Evolutionary conservation across 2,888 invertebrate species (phyloP).

Genomic region (Ophion ellenae): DNA sequence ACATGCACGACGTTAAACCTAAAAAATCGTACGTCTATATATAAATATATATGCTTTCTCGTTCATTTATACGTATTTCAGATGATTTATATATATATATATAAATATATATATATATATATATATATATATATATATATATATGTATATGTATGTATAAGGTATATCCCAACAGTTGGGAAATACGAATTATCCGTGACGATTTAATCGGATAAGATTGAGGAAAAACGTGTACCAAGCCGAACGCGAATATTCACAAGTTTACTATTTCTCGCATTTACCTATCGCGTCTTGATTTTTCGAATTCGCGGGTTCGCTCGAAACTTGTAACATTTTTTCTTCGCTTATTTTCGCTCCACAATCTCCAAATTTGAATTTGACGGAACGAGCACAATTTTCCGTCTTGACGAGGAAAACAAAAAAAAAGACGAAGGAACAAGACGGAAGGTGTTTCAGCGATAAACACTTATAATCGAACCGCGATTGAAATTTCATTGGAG

Average conservation of each 20-base stretch:
- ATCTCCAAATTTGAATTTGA: not conserved
- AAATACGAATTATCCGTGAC: slow-evolving; percentile 31
- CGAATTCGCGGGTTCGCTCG: slow-evolving; percentile 20
- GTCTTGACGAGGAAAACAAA: not conserved
- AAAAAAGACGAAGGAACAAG: not conserved
- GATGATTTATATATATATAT: slow-evolving; percentile 23
- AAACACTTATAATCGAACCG: slow-evolving; percentile 18
- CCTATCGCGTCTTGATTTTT: slow-evolving; percentile 25
- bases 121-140: slow-evolving; percentile 37
- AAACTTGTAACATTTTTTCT: slow-evolving; percentile 27
- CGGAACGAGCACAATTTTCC: not conserved
- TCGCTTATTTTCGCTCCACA: not conserved
- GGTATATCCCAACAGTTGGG: slow-evolving; percentile 16
- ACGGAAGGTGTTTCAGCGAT: not conserved
- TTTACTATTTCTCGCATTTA: slow-evolving; percentile 15
- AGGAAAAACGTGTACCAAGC: slow-evolving; percentile 41
- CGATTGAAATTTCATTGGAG: slow-evolving; percentile 45
- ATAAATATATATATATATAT: slow-evolving; percentile 45
- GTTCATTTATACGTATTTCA: slow-evolving; percentile 48
- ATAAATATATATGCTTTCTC: slow-evolving; percentile 64
- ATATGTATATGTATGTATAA: slow-evolving; percentile 44
- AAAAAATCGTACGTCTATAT: slow-evolving; percentile 58
- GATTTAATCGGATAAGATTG: slow-evolving; percentile 44
- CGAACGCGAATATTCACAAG: slow-evolving; percentile 17
- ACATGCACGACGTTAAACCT: slow-evolving; percentile 49